A percentile compares a stretch with the other conserved stretches of the same genome.
These are phyloP conservation scores for Erannis defoliaria DNA, from an alignment of 2,888 invertebrate genomes.

Conservation along the genomic window DNA sequence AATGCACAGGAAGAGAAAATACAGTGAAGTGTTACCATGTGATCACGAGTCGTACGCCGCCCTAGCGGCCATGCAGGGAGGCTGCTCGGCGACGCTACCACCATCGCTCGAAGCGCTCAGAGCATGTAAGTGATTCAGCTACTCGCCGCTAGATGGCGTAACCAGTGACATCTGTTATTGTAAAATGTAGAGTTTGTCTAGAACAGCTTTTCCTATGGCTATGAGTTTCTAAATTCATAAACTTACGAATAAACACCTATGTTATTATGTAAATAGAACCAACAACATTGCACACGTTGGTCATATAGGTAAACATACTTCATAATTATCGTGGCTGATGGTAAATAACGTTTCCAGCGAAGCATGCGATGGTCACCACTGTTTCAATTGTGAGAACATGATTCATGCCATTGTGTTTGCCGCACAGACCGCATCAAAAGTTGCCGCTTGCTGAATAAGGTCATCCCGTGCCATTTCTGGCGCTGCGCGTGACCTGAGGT, in stretches of 20 bases:
- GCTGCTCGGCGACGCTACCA: conserved; percentile 80
- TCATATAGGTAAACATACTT: conserved; percentile 8
- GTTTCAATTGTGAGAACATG: conserved; percentile 68
- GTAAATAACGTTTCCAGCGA: background rate
- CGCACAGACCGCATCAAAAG: conserved; percentile 65
- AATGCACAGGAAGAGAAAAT: conserved; percentile 80
- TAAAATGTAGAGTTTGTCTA: background rate
- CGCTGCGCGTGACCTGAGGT: conserved; percentile 44
- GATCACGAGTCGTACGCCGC: conserved; percentile 80
- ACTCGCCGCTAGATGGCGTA: conserved; percentile 71
- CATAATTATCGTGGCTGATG: conserved; percentile 1
- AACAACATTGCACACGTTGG: background rate
- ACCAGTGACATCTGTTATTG: conserved; percentile 5
- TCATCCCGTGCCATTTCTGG: conserved; percentile 68
- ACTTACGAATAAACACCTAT: background rate
- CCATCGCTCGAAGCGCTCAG: conserved; percentile 83
- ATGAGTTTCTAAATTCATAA: background rate
- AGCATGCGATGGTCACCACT: conserved; percentile 21
- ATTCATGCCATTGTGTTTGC: conserved; percentile 72
- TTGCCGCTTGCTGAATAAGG: conserved; percentile 68
- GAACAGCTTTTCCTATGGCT: background rate
- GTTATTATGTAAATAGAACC: background rate
- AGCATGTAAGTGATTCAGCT: conserved; percentile 80
- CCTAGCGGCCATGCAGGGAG: conserved; percentile 81
- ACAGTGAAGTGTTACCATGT: conserved; percentile 74